These are phyloP conservation scores for Burhinus oedicnemus DNA, from an alignment of 2,113 vertebrate genomes.

Conservation along the genomic window DNA sequence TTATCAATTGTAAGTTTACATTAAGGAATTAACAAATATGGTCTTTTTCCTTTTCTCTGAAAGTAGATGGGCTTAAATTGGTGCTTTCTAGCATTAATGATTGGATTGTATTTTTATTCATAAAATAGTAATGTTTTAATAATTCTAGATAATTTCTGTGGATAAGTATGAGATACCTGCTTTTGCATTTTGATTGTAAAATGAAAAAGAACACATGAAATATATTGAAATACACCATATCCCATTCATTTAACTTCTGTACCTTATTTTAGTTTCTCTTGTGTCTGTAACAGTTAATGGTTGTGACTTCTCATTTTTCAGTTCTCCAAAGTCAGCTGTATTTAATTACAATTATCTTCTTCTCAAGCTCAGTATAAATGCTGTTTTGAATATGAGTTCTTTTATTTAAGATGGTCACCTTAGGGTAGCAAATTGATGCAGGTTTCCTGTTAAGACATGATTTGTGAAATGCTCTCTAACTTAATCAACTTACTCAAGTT, in stretches of 20 bases:
- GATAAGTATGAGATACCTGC: neutral
- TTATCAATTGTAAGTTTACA: neutral
- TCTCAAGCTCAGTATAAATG: neutral
- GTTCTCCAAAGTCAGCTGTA: neutral
- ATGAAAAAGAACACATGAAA: neutral
- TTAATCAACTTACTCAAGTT: neutral
- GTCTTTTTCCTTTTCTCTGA: neutral
- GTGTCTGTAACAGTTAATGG: neutral
- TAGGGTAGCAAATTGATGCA: neutral
- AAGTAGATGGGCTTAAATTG: neutral
- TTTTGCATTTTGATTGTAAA: neutral
- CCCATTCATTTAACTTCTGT: neutral
- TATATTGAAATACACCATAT: neutral
- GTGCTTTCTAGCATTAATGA: neutral
- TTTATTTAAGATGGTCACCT: neutral
- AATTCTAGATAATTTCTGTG: neutral
- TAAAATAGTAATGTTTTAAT: neutral
- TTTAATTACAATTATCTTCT: neutral
- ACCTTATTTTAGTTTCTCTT: neutral
- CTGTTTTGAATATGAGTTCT: neutral
- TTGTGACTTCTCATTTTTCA: neutral
- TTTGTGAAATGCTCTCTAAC: neutral
- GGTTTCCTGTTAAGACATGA: neutral
- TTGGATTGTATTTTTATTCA: neutral
- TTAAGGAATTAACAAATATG: neutral